These are phyloP conservation scores for Microctenopoma steveboyesi DNA, from an alignment of 2,797 vertebrate species.

Conservation along the genomic window DNA sequence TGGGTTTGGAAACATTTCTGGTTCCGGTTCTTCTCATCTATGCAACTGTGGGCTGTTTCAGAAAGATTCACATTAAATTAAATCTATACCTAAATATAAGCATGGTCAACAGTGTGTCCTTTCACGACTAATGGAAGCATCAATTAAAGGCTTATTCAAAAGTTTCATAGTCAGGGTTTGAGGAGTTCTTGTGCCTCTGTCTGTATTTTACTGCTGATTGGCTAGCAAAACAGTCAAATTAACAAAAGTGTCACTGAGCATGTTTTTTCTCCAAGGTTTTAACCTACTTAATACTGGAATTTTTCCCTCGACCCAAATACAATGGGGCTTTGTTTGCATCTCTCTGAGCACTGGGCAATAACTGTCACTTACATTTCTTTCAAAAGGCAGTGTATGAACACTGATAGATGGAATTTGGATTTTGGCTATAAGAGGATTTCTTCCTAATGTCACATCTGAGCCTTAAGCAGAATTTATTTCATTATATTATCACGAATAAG, in stretches of 20 bases:
- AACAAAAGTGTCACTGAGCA: not conserved
- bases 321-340: too few species aligned
- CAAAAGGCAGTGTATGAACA: not conserved
- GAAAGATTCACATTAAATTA: conserved; percentile 20
- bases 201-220: not conserved
- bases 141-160: conserved; percentile 7
- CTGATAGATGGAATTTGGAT: too few species aligned
- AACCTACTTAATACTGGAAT: too few species aligned
- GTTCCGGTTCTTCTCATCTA: conserved; percentile 34
- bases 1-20: conserved; percentile 20
- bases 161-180: conserved; percentile 8
- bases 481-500: not conserved
- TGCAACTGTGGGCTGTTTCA: conserved; percentile 23
- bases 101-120: conserved; percentile 5
- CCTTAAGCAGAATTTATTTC: not conserved
- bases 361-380: not conserved
- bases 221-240: not conserved
- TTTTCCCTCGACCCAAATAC: too few species aligned
- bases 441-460: not conserved
- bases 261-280: too few species aligned
- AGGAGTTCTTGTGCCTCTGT: conserved; percentile 4
- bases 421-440: not conserved
- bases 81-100: conserved; percentile 2
- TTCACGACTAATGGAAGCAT: conserved; percentile 11
- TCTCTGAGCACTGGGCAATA: not conserved